Evolutionary conservation across 2,888 invertebrate species (phyloP).

Genomic region (Melipona bicolor): DNA sequence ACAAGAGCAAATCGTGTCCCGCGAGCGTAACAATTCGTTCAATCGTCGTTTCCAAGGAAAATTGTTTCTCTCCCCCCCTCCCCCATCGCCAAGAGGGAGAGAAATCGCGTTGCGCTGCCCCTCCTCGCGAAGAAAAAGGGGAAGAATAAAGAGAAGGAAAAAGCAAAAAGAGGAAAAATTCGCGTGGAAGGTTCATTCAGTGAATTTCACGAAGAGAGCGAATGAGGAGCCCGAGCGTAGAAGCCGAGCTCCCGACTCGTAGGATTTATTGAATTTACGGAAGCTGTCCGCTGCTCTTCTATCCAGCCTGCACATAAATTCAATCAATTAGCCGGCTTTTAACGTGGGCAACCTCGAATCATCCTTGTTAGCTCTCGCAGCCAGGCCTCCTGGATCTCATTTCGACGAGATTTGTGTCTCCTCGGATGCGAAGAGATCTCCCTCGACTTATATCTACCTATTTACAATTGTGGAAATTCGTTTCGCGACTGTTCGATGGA

Average conservation of each 20-base stretch:
- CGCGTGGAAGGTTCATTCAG: not conserved
- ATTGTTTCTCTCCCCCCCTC: not conserved
- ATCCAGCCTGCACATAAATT: constrained; percentile 56
- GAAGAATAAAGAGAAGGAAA: too few relatives aligned
- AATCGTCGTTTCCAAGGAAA: not conserved
- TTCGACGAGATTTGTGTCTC: constrained; percentile 40
- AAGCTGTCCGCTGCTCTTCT: constrained; percentile 43
- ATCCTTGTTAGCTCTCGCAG: constrained; percentile 54
- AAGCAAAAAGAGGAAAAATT: not conserved
- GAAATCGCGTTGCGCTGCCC: constrained; percentile 19
- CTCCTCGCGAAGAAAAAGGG: not conserved
- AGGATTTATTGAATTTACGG: constrained; percentile 59
- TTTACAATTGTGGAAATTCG: not conserved
- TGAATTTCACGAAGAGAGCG: constrained; percentile 24
- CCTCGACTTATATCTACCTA: not conserved
- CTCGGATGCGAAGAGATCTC: not conserved
- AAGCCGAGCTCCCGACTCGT: not conserved
- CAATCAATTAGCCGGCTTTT: constrained; percentile 62
- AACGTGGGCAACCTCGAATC: constrained; percentile 59
- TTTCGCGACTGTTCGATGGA: not conserved
- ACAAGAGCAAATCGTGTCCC: not conserved
- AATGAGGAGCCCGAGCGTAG: not conserved
- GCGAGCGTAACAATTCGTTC: not conserved
- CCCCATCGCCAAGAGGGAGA: not conserved
- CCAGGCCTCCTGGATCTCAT: constrained; percentile 32